Evolutionary conservation across 1,140 invertebrate species (phyloP), one percentile per base, ranked within the genome.

Genomic region (Neomicropteryx cornuta): DNA sequence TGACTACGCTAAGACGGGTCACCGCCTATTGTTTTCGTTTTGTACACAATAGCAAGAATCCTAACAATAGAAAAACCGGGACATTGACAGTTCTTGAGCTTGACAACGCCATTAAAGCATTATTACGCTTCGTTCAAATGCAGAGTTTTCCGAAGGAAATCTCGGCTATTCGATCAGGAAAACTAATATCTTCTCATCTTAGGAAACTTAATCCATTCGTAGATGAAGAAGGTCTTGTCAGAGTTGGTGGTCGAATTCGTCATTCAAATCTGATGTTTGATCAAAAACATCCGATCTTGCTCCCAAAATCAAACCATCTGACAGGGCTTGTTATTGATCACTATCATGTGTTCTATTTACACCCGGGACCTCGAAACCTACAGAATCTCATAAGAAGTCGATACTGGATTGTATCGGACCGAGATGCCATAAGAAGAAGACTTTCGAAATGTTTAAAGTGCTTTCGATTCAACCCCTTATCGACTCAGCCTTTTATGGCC

Each of bases 121-220:
- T n/a, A n/a, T n/a, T n/a, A n/a, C n/a, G n/a, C n/a, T n/a, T n/a
- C n/a, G n/a, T n/a, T n/a, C n/a, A n/a, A n/a, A n/a, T n/a, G n/a
- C n/a, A n/a, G n/a, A n/a, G n/a, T n/a, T n/a, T n/a, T n/a, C n/a
- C n/a, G n/a, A n/a, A n/a, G n/a, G n/a, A n/a, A n/a, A n/a, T n/a
- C n/a, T n/a, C n/a, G n/a, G n/a, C n/a, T n/a, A n/a, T n/a, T n/a
- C n/a, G n/a, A n/a, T n/a, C n/a, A n/a, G n/a, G n/a, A n/a, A n/a
- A n/a, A n/a, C n/a, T n/a, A n/a, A n/a, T n/a, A n/a, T n/a, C n/a
- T n/a, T n/a, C n/a, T n/a, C n/a, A 42, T 36, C 33, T 48, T 41
- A 41, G 41, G n/a, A 45, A 42, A 19, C 43, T 46, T 5, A 42
- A 43, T 27, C 51, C 51, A 1, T 46, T 50, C 33, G 8, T 53